Percentiles rank a stretch among this genome's conserved stretches.
Conservation (phyloP, 1,140 invertebrate species). For the Armadillidium nasatum region DNA sequence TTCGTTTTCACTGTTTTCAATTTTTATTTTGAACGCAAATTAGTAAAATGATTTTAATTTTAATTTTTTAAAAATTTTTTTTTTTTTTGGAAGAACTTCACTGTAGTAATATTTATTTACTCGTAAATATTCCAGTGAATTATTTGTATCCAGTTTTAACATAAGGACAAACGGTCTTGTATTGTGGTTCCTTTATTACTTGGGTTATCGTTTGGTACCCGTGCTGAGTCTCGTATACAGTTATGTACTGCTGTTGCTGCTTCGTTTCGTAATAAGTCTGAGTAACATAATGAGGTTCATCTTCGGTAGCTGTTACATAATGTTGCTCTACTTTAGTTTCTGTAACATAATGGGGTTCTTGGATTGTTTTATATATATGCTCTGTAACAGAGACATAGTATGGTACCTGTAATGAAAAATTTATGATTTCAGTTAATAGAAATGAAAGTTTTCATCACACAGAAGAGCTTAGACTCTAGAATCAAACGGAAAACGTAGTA, state of each 20-base stretch:
- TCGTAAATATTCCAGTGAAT: too few relatives aligned
- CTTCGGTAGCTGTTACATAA: constrained; percentile 41
- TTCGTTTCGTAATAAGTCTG: constrained; percentile 38
- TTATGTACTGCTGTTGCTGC: constrained; percentile 41
- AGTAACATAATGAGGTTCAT: constrained; percentile 44
- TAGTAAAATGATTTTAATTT: too few relatives aligned
- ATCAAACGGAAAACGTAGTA: too few relatives aligned
- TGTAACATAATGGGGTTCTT: constrained; percentile 44
- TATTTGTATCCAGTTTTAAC: constrained; percentile 29
- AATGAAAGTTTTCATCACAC: neutral
- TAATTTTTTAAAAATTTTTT: too few relatives aligned
- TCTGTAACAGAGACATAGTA: constrained; percentile 43
- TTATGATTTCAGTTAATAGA: too few relatives aligned
- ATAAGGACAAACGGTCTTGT: constrained; percentile 41
- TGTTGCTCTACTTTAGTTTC: constrained; percentile 44
- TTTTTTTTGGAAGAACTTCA: too few relatives aligned
- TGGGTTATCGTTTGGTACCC: constrained; percentile 42
- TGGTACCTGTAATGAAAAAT: constrained; percentile 32
- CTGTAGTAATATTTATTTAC: too few relatives aligned
- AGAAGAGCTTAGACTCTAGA: too few relatives aligned
- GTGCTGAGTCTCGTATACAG: constrained; percentile 43
- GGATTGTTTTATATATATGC: constrained; percentile 43
- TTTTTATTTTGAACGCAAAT: too few relatives aligned
- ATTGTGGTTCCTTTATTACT: constrained; percentile 35
- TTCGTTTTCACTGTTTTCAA: too few relatives aligned